Evolutionary conservation across 2,113 vertebrate species (phyloP).

Genomic region (Aplodontia rufa): DNA sequence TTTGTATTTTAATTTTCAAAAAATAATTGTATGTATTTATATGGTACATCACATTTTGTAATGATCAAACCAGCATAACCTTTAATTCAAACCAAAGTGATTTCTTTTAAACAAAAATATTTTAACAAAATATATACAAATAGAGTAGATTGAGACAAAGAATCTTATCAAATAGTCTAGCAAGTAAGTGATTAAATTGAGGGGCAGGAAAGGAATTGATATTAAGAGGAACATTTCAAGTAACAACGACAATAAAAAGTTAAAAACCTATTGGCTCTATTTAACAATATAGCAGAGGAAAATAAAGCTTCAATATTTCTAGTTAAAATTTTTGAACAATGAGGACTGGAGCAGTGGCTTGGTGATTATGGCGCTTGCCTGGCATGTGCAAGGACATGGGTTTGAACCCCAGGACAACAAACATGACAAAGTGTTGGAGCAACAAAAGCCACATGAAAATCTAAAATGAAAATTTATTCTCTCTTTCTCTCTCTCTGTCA

Average conservation of each 20-base stretch:
- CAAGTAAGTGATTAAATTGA: not conserved
- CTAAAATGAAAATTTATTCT: no score
- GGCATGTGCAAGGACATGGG: no score
- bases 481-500: no score
- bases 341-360: no score
- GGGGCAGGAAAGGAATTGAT: not conserved
- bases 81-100: not conserved
- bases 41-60: not conserved
- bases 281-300: not conserved
- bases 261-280: not conserved
- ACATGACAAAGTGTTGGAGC: no score
- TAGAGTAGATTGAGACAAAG: not conserved
- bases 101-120: conserved; percentile 13
- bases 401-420: not conserved
- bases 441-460: no score
- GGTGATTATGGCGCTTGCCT: no score
- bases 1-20: not conserved
- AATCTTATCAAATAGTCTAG: not conserved
- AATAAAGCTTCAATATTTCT: not conserved
- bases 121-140: not conserved
- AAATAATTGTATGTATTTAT: not conserved
- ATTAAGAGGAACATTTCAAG: not conserved
- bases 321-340: not conserved
- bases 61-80: not conserved
- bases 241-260: not conserved